Evolutionary conservation across 2,113 vertebrate species (phyloP).

Genomic region (Grus americana): DNA sequence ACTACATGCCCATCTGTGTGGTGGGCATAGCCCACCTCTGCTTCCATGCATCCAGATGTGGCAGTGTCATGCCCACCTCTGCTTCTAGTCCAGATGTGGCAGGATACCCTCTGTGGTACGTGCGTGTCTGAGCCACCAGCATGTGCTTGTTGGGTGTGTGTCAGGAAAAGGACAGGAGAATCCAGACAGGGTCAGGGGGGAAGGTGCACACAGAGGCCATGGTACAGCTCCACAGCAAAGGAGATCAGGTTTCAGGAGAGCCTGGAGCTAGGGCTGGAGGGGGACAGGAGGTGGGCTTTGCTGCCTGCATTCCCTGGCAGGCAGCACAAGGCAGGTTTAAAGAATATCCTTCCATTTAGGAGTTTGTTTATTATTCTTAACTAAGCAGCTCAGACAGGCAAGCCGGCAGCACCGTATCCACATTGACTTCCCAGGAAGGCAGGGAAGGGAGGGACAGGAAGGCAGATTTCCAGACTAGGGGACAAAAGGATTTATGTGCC

Average conservation of each 20-base stretch:
- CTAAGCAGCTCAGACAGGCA: conserved; percentile 74
- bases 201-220: conserved; percentile 78
- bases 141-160: conserved; percentile 3
- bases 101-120: background rate
- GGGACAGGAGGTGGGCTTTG: conserved; percentile 68
- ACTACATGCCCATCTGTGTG: rapidly evolving
- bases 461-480: conserved; percentile 44
- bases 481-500: conserved; percentile 26
- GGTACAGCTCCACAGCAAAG: conserved; percentile 44
- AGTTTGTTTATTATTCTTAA: conserved; percentile 83
- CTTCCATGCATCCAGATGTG: background rate
- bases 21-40: background rate
- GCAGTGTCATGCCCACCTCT: background rate
- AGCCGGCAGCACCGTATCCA: conserved; percentile 49
- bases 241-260: conserved; percentile 70
- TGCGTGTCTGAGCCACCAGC: background rate
- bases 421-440: conserved; percentile 33
- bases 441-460: conserved; percentile 58
- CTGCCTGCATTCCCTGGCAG: conserved; percentile 77
- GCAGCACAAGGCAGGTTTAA: conserved; percentile 74
- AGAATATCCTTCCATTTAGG: conserved; percentile 78
- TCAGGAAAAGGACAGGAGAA: conserved; percentile 54
- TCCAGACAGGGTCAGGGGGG: conserved; percentile 78
- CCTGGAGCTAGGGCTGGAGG: conserved; percentile 65
- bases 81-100: background rate